Conservation (phyloP, 1,140 invertebrate genomes). For the Drosophila rufa region DNA sequence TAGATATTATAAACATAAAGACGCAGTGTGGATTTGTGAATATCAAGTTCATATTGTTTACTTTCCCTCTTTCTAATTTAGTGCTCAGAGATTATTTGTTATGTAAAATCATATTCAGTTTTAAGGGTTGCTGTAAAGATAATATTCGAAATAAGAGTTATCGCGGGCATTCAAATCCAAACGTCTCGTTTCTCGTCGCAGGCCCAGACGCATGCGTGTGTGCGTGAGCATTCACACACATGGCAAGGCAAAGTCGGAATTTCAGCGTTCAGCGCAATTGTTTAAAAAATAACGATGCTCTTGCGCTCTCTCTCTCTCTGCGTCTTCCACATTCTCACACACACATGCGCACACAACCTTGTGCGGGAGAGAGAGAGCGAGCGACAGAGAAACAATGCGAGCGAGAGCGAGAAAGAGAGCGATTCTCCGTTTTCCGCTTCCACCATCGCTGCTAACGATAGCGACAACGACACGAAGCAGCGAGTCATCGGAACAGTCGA, state of each 20-base stretch:
- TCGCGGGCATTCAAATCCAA: conserved; percentile 62
- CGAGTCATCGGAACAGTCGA: conserved; percentile 36
- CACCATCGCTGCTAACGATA: conserved; percentile 1
- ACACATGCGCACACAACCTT: conserved; percentile 3
- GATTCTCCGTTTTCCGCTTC: conserved; percentile 6
- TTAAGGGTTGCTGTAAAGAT: conserved; percentile 67
- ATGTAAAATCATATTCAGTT: conserved; percentile 21
- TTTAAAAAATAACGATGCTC: conserved; percentile 77
- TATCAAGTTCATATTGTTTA: neutral
- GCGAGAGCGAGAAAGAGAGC: conserved; percentile 2
- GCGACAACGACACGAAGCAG: conserved; percentile 10
- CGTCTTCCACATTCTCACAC: neutral
- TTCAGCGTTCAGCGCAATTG: conserved; percentile 69
- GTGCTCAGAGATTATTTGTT: conserved; percentile 34
- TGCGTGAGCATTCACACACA: conserved; percentile 50
- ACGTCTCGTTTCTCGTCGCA: conserved; percentile 49
- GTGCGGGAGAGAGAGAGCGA: conserved; percentile 14
- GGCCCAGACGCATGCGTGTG: conserved; percentile 23
- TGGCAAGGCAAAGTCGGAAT: conserved; percentile 33
- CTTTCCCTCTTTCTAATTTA: conserved; percentile 20
- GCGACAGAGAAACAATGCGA: neutral
- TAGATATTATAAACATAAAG: conserved; percentile 1
- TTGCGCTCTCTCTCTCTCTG: conserved; percentile 29
- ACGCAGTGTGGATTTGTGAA: neutral
- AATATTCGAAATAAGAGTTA: conserved; percentile 42